Percentiles rank a stretch among this genome's conserved stretches.
Evolutionary conservation across 2,888 invertebrate species (phyloP).

Genomic region (Trachelus troglodyta): DNA sequence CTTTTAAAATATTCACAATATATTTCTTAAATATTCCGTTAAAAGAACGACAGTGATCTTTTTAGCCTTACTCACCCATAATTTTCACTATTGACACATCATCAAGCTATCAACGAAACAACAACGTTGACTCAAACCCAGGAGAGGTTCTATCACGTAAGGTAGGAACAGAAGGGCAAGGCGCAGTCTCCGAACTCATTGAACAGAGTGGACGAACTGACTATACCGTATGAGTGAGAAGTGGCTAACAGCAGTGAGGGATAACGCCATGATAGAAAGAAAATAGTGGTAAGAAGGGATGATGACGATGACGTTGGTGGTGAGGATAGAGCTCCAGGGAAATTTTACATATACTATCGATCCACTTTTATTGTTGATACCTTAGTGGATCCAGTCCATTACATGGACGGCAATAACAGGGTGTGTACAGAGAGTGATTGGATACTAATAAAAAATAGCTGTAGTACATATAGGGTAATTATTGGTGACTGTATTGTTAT

Average conservation of each 20-base stretch:
- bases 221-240: constrained; percentile 12
- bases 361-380: not conserved
- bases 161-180: constrained; percentile 14
- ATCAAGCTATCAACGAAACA: not conserved
- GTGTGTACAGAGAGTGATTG: not conserved
- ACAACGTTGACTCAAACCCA: not conserved
- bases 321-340: constrained; percentile 6
- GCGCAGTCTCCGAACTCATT: constrained; percentile 54
- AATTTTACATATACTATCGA: not conserved
- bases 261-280: constrained; percentile 17
- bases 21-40: not conserved
- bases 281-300: constrained; percentile 7
- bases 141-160: not conserved
- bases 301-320: not conserved
- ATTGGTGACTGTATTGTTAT: not conserved
- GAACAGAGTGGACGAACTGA: constrained; percentile 31
- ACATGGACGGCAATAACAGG: not conserved
- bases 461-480: not conserved
- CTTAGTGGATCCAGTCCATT: not conserved
- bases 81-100: not conserved
- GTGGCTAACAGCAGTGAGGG: constrained; percentile 5
- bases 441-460: not conserved
- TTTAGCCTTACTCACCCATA: not conserved
- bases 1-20: not conserved
- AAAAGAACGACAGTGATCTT: not conserved